Conservation (phyloP, 1,140 invertebrate species). For the Plectrocnemia conspersa region DNA sequence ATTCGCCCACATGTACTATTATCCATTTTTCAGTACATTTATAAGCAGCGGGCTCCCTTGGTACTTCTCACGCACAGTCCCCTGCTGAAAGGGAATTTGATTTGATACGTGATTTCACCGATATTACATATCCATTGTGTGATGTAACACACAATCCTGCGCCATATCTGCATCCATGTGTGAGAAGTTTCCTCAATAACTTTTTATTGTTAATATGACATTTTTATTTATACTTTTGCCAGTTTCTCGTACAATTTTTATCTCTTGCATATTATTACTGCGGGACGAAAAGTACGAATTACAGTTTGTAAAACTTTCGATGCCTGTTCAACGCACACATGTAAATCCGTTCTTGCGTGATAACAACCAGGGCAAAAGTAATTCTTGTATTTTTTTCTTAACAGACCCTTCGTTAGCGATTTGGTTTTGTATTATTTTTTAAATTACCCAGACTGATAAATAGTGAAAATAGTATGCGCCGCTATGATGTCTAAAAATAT, state of each 20-base stretch:
- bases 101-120: constrained; percentile 30
- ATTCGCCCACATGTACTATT: constrained; percentile 1
- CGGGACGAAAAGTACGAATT: too few relatives aligned
- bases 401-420: too few relatives aligned
- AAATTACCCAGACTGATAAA: too few relatives aligned
- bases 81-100: constrained; percentile 21
- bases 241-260: neutral
- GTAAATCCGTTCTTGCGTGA: too few relatives aligned
- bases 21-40: constrained; percentile 15
- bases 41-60: neutral
- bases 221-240: too few relatives aligned
- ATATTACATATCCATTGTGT: constrained; percentile 25
- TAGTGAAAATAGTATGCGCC: too few relatives aligned
- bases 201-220: constrained; percentile 4
- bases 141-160: constrained; percentile 1
- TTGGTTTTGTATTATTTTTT: too few relatives aligned
- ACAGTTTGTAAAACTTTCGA: too few relatives aligned
- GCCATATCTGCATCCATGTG: neutral
- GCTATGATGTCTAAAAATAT: too few relatives aligned
- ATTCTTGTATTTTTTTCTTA: too few relatives aligned
- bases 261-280: neutral
- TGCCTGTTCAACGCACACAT: too few relatives aligned
- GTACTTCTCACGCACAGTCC: constrained; percentile 12
- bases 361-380: too few relatives aligned
- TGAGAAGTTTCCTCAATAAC: constrained; percentile 2